A percentile compares a stretch with the other conserved stretches of the same genome.
Evolutionary conservation across 2,113 vertebrate genomes (phyloP).

Genomic region (Leptodactylus fuscus): DNA sequence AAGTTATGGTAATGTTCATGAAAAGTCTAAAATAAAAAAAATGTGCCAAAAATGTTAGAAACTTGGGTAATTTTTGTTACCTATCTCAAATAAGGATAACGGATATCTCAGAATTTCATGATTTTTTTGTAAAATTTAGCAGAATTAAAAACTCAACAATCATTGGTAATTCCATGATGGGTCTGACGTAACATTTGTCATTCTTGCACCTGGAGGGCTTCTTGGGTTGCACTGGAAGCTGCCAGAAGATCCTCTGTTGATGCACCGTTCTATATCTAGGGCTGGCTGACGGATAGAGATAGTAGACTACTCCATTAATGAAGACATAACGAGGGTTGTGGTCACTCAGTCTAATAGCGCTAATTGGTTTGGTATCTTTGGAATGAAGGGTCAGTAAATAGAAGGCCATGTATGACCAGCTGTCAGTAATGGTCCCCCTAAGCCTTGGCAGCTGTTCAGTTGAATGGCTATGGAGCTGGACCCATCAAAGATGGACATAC

Average conservation of each 20-base stretch:
- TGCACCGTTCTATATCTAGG: background rate
- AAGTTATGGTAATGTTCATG: no score
- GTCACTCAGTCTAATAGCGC: background rate
- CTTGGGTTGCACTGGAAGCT: background rate
- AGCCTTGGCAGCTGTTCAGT: no score
- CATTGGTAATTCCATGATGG: background rate
- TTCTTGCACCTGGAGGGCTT: background rate
- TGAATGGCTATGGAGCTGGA: no score
- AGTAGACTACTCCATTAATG: background rate
- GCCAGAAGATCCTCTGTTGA: background rate
- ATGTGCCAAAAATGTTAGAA: no score
- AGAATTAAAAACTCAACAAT: background rate
- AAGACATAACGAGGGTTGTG: background rate
- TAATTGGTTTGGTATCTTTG: slow-evolving; percentile 18
- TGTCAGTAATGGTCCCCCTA: no score
- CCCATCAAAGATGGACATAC: no score
- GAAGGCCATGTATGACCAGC: background rate
- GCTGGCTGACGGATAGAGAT: background rate
- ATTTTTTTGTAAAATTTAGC: no score
- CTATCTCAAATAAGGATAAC: no score
- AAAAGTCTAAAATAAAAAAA: no score
- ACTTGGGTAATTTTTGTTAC: no score
- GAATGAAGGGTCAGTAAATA: background rate
- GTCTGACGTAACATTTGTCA: background rate
- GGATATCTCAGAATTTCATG: no score